Percentiles rank a stretch among this genome's conserved stretches.
phyloP scores from a whole-genome alignment of 1,140 invertebrate species.

The Pseudomyrmex sp. region DNA sequence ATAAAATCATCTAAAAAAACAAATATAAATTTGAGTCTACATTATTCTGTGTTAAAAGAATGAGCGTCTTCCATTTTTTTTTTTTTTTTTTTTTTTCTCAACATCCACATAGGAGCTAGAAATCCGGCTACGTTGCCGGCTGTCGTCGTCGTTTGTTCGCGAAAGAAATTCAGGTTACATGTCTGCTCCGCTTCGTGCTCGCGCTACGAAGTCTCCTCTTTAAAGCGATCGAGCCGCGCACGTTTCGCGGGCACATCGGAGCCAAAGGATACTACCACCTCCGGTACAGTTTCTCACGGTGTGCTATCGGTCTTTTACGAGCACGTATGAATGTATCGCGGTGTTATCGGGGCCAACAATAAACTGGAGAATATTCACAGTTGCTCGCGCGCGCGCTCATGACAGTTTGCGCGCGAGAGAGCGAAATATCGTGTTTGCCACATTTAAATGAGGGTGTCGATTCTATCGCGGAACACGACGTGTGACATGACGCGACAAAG shows the following conservation, averaged over 20 bases:
- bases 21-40: not conserved
- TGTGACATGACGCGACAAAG: slow-evolving; percentile 41
- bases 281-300: slow-evolving; percentile 59
- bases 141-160: slow-evolving; percentile 55
- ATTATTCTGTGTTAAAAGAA: slow-evolving; percentile 26
- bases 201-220: slow-evolving; percentile 39
- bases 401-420: slow-evolving; percentile 27
- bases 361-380: slow-evolving; percentile 29
- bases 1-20: slow-evolving; percentile 22
- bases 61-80: slow-evolving; percentile 34
- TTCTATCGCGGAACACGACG: slow-evolving; percentile 45
- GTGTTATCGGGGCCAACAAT: slow-evolving; percentile 39
- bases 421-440: slow-evolving; percentile 40
- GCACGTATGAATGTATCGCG: slow-evolving; percentile 15
- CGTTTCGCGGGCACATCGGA: slow-evolving; percentile 44
- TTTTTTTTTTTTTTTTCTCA: slow-evolving; percentile 20
- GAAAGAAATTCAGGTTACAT: slow-evolving; percentile 65
- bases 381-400: slow-evolving; percentile 21
- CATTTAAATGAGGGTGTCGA: slow-evolving; percentile 53
- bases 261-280: slow-evolving; percentile 18
- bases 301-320: slow-evolving; percentile 57
- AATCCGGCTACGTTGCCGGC: slow-evolving; percentile 28
- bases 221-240: slow-evolving; percentile 43
- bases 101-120: slow-evolving; percentile 13
- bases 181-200: slow-evolving; percentile 41